Conservation (phyloP, 2,888 invertebrate genomes). For the Epinotia demarniana region DNA sequence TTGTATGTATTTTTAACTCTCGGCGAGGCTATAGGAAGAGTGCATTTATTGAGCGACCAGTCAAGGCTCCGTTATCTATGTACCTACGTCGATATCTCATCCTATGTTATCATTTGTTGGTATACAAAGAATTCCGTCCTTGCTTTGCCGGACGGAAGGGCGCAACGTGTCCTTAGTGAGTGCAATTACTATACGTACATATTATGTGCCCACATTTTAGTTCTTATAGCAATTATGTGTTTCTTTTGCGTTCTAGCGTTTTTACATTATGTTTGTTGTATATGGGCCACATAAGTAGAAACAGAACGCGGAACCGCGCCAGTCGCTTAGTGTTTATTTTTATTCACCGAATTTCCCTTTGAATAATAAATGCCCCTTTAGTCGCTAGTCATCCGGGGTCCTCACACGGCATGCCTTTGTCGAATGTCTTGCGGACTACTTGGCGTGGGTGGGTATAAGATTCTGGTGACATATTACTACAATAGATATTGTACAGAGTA, state of each 20-base stretch:
- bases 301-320: not conserved
- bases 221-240: slow-evolving; percentile 1
- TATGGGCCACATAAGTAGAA: not conserved
- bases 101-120: slow-evolving; percentile 47
- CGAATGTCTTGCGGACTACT: not conserved
- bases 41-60: slow-evolving; percentile 53
- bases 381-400: not conserved
- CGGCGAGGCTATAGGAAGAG: slow-evolving; percentile 50
- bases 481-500: not conserved
- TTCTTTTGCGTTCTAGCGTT: slow-evolving; percentile 10
- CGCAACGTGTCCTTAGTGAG: slow-evolving; percentile 29
- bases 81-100: slow-evolving; percentile 43
- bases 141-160: slow-evolving; percentile 37
- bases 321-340: not conserved
- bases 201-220: slow-evolving; percentile 29
- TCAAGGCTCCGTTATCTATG: slow-evolving; percentile 53
- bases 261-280: slow-evolving; percentile 4
- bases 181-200: slow-evolving; percentile 26
- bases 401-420: not conserved
- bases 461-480: not conserved
- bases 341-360: not conserved
- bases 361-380: not conserved
- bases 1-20: slow-evolving; percentile 50
- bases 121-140: slow-evolving; percentile 39
- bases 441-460: not conserved